Conservation (phyloP, 2,888 invertebrate genomes). For the Euclidia mi region DNA sequence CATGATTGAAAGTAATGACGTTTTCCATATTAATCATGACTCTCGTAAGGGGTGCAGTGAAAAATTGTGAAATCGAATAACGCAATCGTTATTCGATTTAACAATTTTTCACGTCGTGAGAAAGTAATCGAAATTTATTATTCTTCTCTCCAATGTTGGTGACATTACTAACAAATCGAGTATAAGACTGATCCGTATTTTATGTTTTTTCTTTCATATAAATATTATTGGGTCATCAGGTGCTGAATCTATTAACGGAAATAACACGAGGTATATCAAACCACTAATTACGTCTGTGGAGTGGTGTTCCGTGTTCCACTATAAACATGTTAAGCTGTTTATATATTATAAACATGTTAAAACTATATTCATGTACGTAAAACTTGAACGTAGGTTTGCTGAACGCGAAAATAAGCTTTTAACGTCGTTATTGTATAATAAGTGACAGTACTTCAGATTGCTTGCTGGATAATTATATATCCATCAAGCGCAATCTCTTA, state of each 20-base stretch:
- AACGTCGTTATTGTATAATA: slow-evolving; percentile 17
- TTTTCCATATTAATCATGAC: slow-evolving; percentile 82
- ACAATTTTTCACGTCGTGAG: slow-evolving; percentile 85
- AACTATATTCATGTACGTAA: no score
- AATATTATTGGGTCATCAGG: not conserved
- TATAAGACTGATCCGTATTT: slow-evolving; percentile 63
- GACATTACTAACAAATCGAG: slow-evolving; percentile 77
- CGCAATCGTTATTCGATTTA: no score
- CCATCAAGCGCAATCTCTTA: slow-evolving; percentile 6
- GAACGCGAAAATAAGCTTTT: no score
- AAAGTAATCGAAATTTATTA: slow-evolving; percentile 88
- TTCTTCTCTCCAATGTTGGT: slow-evolving; percentile 80
- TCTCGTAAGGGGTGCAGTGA: slow-evolving; percentile 73
- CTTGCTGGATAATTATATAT: slow-evolving; percentile 6
- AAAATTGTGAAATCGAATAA: slow-evolving; percentile 86
- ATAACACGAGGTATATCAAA: slow-evolving; percentile 17
- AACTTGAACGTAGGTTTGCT: no score
- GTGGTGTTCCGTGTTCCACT: no score
- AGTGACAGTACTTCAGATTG: not conserved
- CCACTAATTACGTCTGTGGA: no score
- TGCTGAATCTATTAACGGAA: not conserved
- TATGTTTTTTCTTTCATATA: slow-evolving; percentile 26
- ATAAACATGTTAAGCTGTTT: no score
- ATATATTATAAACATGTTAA: no score
- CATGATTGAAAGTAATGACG: slow-evolving; percentile 69